phyloP scores from a whole-genome alignment of 1,140 invertebrate genomes.

The Anastrepha obliqua region DNA sequence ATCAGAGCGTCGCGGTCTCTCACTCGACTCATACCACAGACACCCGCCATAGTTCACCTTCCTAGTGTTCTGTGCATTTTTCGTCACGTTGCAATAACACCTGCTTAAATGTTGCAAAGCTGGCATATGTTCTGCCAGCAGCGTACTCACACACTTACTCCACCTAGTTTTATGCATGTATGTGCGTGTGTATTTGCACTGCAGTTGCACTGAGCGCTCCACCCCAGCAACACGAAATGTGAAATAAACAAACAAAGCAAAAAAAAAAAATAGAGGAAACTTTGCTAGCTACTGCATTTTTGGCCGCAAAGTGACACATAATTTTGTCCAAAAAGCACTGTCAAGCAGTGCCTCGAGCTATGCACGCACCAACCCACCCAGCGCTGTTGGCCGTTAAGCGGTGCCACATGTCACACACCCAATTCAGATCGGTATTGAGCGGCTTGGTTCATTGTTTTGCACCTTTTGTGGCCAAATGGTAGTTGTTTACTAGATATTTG shows the following conservation, averaged over 20 bases:
- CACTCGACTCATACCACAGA: background rate
- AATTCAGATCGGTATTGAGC: too few species aligned
- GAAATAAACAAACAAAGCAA: background rate
- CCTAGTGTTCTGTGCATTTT: background rate
- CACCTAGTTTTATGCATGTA: background rate
- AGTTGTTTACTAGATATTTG: background rate
- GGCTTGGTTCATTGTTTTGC: background rate
- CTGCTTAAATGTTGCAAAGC: constrained; percentile 23
- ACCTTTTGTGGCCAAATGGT: background rate
- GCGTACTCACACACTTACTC: background rate
- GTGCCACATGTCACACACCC: background rate
- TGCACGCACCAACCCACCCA: background rate
- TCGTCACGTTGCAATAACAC: background rate
- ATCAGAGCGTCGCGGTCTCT: constrained; percentile 11
- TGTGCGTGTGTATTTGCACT: background rate
- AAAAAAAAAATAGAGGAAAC: background rate
- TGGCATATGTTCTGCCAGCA: too few species aligned
- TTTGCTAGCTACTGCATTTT: background rate
- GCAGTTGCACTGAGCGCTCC: constrained; percentile 18
- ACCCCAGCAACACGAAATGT: background rate
- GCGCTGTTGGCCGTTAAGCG: background rate
- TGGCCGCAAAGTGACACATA: constrained; percentile 39
- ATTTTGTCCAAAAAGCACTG: constrained; percentile 46
- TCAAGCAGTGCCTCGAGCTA: background rate
- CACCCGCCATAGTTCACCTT: background rate